These are phyloP conservation scores for Drosophila tripunctata DNA, from an alignment of 2,888 invertebrate species.

Conservation along the genomic window DNA sequence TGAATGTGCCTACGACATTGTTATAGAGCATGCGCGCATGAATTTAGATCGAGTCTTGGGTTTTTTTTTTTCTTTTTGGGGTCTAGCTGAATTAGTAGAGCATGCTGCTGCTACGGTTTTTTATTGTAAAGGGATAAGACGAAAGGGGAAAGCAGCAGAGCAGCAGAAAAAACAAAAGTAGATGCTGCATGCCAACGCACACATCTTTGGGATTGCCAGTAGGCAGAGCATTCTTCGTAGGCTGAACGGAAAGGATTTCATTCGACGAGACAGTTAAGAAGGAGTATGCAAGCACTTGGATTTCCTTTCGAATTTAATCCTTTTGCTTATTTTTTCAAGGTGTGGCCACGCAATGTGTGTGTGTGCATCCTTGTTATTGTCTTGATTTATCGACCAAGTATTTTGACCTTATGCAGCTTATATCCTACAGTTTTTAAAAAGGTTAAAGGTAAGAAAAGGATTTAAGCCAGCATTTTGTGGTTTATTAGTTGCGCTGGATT, in stretches of 20 bases:
- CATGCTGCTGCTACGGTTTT: slow-evolving; percentile 27
- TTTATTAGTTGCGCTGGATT: slow-evolving; percentile 78
- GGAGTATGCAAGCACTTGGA: slow-evolving; percentile 50
- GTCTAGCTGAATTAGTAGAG: slow-evolving; percentile 46
- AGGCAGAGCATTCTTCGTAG: slow-evolving; percentile 45
- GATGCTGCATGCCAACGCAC: slow-evolving; percentile 53
- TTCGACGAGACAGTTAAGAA: slow-evolving; percentile 49
- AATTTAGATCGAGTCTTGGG: slow-evolving; percentile 2
- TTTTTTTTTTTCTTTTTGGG: not conserved
- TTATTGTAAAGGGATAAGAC: slow-evolving; percentile 40
- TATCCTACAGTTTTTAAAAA: not conserved
- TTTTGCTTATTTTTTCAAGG: slow-evolving; percentile 80
- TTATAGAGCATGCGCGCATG: slow-evolving; percentile 37
- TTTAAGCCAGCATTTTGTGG: slow-evolving; percentile 66
- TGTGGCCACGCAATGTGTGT: slow-evolving; percentile 70
- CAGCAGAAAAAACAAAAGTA: no score
- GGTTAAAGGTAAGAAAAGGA: slow-evolving; percentile 53
- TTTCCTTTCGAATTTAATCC: slow-evolving; percentile 64
- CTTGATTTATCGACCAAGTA: slow-evolving; percentile 55
- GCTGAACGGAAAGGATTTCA: slow-evolving; percentile 66
- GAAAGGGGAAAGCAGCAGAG: no score
- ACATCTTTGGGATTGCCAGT: slow-evolving; percentile 43
- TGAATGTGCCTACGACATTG: slow-evolving; percentile 29
- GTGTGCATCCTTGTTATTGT: slow-evolving; percentile 58
- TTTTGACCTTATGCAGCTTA: slow-evolving; percentile 42